A percentile compares a stretch with the other conserved stretches of the same genome.
Conservation (phyloP, 2,888 invertebrate species). For the Hermodice carunculata region DNA sequence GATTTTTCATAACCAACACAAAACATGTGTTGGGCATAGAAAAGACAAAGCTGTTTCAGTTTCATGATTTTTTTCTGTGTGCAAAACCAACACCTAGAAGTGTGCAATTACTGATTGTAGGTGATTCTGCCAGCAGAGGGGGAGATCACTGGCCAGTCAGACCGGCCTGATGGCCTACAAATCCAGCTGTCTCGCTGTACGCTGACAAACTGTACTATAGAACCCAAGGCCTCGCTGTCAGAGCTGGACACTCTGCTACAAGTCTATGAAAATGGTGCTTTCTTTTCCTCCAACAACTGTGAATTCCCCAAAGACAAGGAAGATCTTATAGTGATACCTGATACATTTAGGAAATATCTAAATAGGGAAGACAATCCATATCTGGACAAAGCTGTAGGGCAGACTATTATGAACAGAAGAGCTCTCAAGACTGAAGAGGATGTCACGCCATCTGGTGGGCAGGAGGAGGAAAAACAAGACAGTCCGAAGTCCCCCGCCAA, state of each 20-base stretch:
- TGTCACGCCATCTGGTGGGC: neutral
- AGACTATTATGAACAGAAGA: slow-evolving; percentile 18
- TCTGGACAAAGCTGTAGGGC: slow-evolving; percentile 49
- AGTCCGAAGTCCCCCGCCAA: neutral
- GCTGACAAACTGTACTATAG: slow-evolving; percentile 78
- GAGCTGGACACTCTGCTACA: slow-evolving; percentile 27
- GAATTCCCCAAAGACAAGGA: slow-evolving; percentile 52
- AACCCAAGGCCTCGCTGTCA: slow-evolving; percentile 72
- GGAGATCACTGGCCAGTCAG: slow-evolving; percentile 81
- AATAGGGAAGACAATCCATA: slow-evolving; percentile 51
- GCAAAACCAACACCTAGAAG: too few relatives aligned
- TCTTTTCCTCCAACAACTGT: slow-evolving; percentile 4
- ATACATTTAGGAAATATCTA: slow-evolving; percentile 43
- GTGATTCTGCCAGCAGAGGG: slow-evolving; percentile 82
- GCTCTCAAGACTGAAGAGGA: slow-evolving; percentile 17
- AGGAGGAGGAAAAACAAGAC: neutral
- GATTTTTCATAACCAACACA: too few relatives aligned
- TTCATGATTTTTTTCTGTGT: too few relatives aligned
- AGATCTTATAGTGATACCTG: slow-evolving; percentile 38
- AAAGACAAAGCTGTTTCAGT: too few relatives aligned
- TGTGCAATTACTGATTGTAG: too few relatives aligned
- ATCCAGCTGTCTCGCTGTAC: slow-evolving; percentile 84
- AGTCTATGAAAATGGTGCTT: slow-evolving; percentile 15
- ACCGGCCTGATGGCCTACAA: slow-evolving; percentile 89
- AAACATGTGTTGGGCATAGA: too few relatives aligned